These are phyloP conservation scores for Leucoraja erinaceus DNA, from an alignment of 2,113 vertebrate genomes.

Conservation along the genomic window DNA sequence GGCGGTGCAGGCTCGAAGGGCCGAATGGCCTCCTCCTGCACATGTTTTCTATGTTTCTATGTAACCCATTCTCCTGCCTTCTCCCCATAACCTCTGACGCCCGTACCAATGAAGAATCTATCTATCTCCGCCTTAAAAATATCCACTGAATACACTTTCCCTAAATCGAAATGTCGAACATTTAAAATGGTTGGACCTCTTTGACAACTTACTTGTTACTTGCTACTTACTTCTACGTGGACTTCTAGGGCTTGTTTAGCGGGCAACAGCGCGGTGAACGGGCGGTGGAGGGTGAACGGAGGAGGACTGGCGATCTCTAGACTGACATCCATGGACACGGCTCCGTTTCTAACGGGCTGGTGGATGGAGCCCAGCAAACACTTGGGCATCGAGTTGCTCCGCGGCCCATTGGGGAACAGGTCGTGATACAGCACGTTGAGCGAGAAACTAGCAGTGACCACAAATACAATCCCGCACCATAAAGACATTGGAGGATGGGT, in stretches of 20 bases:
- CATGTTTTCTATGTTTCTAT: too few relatives aligned
- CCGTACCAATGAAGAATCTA: too few relatives aligned
- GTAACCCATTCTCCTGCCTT: too few relatives aligned
- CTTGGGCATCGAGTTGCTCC: neutral
- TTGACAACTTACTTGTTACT: too few relatives aligned
- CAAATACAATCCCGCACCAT: neutral
- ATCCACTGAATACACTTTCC: too few relatives aligned
- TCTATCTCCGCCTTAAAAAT: too few relatives aligned
- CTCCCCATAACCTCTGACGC: too few relatives aligned
- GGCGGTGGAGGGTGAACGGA: neutral
- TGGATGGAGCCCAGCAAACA: neutral
- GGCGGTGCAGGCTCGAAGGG: too few relatives aligned
- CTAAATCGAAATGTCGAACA: too few relatives aligned
- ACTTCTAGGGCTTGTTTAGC: neutral
- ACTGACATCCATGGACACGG: too few relatives aligned
- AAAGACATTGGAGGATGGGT: neutral
- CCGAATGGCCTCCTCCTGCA: too few relatives aligned
- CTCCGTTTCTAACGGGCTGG: neutral
- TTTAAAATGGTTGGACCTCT: too few relatives aligned
- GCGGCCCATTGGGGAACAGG: neutral
- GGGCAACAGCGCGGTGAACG: neutral
- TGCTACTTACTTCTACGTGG: neutral
- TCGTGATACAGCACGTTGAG: constrained; percentile 13
- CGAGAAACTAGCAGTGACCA: neutral
- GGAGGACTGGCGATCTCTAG: neutral